Percentiles rank a stretch among this genome's conserved stretches.
Conservation (phyloP, 2,797 vertebrate genomes). For the Lindbergichthys nudifrons region DNA sequence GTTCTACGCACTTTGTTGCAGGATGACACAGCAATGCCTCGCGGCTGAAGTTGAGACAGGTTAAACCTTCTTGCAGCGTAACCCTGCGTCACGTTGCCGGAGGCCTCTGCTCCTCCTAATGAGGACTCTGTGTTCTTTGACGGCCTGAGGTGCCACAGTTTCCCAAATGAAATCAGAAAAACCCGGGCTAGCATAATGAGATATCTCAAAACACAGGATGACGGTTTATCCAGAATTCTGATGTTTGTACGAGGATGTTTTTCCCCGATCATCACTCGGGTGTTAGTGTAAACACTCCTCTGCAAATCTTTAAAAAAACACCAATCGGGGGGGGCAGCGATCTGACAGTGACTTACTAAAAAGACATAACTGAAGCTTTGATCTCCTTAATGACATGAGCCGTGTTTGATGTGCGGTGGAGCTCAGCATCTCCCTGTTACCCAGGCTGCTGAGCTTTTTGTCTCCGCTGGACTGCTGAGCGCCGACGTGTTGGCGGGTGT, state of each 20-base stretch:
- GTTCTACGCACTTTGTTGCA: background rate
- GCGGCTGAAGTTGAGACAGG: background rate
- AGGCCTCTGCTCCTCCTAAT: slow-evolving; percentile 20
- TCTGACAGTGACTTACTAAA: slow-evolving; percentile 37
- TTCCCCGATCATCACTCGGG: background rate
- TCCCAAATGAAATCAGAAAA: slow-evolving; percentile 16
- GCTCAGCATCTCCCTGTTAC: slow-evolving; percentile 45
- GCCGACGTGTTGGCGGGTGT: slow-evolving; percentile 21
- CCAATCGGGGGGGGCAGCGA: slow-evolving; percentile 5
- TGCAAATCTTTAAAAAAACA: slow-evolving; percentile 28
- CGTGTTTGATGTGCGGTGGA: slow-evolving; percentile 55
- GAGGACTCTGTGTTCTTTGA: background rate
- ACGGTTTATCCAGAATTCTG: slow-evolving; percentile 10
- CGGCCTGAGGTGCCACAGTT: slow-evolving; percentile 8
- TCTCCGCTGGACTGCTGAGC: slow-evolving; percentile 48
- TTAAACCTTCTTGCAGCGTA: slow-evolving; percentile 3
- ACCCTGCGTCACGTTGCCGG: slow-evolving; percentile 19
- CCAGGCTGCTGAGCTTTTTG: slow-evolving; percentile 35
- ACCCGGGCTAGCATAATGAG: slow-evolving; percentile 16
- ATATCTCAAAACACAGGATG: slow-evolving; percentile 1
- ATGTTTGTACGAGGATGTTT: background rate
- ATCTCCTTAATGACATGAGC: slow-evolving; percentile 52
- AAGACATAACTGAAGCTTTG: slow-evolving; percentile 50
- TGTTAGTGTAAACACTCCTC: slow-evolving; percentile 21
- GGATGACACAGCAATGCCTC: background rate